Evolutionary conservation across 1,140 invertebrate species (phyloP), one percentile per base, ranked within the genome.

Genomic region (Globodera ellingtonae): DNA sequence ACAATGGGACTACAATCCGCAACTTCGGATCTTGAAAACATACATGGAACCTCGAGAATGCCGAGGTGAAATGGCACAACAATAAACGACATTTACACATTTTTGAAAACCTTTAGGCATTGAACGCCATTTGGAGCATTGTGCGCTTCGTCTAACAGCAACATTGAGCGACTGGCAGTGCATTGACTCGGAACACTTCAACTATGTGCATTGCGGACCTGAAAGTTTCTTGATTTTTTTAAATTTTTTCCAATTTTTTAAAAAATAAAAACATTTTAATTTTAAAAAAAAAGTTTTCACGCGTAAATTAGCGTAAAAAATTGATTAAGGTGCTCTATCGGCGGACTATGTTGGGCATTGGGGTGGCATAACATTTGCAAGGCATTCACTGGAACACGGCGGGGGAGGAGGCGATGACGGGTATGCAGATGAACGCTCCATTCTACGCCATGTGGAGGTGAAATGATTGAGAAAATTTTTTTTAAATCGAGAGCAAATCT

Each of bases 351-450:
- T 93, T 66, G 92, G 95, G 70, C 96, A 98, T 89, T 99, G 97
- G 97, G 97, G 97, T 67, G 97, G 97, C 47, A 93, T 99, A 79
- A 90, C 96, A 69, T 97, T 99, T 90, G 93, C 95, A 8, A 93
- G 94, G 87, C 92, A 93, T 35, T 93, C 94, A 85, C 96, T 97
- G 89, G 96, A 98, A 89, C 93, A 84, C 24, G 35, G 65, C 7
- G 65, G 56, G 18, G 50, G 48, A 85, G n/a, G 50, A 21, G 56
- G n/a, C 15, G 35, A 48, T 21, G 75, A 48, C 9, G 75, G n/a
- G 46, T 18, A 47, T 8, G 79, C 56, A 4, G 73, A 56, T 15
- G 89, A 88, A 48, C 87, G 87, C 86, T 96, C 95, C 21, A 90
- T 92, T 0, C 83, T 99, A 72, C 92, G 94, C 86, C 94, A 93